phyloP scores from a whole-genome alignment of 2,113 vertebrate species.

The Prunella himalayana region DNA sequence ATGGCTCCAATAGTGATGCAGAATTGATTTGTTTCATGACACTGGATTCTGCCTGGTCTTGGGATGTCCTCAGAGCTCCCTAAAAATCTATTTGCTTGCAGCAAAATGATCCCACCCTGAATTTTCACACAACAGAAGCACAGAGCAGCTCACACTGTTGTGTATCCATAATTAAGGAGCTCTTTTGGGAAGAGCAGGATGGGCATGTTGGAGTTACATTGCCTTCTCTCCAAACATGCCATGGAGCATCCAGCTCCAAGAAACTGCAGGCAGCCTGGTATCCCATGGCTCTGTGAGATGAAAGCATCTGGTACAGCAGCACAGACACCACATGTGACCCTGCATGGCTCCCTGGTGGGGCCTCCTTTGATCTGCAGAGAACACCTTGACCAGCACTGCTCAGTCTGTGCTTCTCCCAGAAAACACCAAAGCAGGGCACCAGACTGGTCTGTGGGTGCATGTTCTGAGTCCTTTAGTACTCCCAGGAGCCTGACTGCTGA shows the following conservation, averaged over 20 bases:
- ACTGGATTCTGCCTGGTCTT: neutral
- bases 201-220: rapidly evolving
- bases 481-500: neutral
- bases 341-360: rapidly evolving
- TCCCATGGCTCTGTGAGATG: neutral
- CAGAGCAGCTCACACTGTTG: neutral
- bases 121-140: neutral
- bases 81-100: neutral
- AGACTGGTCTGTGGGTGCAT: neutral
- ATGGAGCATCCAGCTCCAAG: neutral
- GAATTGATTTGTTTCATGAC: neutral
- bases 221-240: neutral
- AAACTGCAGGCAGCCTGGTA: neutral
- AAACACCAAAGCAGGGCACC: neutral
- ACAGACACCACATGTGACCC: neutral
- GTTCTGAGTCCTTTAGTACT: neutral
- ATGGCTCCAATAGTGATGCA: neutral
- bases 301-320: neutral
- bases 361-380: neutral
- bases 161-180: neutral
- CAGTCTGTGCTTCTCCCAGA: neutral
- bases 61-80: neutral
- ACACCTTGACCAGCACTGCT: neutral
- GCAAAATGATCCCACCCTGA: neutral
- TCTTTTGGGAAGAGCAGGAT: neutral